phyloP scores from a whole-genome alignment of 2,888 invertebrate species.

The Meghimatium bilineatum region DNA sequence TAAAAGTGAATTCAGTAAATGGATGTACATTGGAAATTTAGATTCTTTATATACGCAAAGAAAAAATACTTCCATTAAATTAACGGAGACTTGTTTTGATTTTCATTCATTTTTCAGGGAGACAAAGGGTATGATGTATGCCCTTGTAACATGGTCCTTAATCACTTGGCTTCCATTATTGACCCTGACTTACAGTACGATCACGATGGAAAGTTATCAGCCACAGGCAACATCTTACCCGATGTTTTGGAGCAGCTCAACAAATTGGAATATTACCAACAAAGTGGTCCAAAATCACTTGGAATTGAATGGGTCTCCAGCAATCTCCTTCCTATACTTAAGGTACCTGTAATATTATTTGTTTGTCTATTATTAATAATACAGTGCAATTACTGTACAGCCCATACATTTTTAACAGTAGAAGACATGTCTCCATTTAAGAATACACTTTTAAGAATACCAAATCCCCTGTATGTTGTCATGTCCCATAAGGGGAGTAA shows the following conservation, averaged over 20 bases:
- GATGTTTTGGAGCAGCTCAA: conserved; percentile 62
- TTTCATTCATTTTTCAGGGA: conserved; percentile 1
- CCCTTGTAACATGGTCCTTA: conserved; percentile 71
- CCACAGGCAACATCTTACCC: conserved; percentile 59
- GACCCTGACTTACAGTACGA: conserved; percentile 61
- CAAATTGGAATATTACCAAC: conserved; percentile 62
- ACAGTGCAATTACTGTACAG: too few species aligned
- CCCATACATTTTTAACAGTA: too few species aligned
- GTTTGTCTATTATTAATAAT: too few species aligned
- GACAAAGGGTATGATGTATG: conserved; percentile 67
- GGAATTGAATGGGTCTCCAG: conserved; percentile 69
- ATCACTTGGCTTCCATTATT: conserved; percentile 60
- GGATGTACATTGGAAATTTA: too few species aligned
- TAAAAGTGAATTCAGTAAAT: too few species aligned
- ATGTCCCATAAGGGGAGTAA: too few species aligned
- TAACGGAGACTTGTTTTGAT: neutral
- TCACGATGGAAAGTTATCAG: conserved; percentile 65
- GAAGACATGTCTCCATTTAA: too few species aligned
- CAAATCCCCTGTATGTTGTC: too few species aligned
- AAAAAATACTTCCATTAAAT: neutral
- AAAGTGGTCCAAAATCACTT: conserved; percentile 70
- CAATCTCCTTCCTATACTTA: conserved; percentile 66
- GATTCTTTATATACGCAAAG: too few species aligned
- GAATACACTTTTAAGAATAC: too few species aligned
- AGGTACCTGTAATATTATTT: conserved; percentile 53